These are phyloP conservation scores for Chloromyia formosa DNA, from an alignment of 2,888 invertebrate genomes.

Conservation along the genomic window DNA sequence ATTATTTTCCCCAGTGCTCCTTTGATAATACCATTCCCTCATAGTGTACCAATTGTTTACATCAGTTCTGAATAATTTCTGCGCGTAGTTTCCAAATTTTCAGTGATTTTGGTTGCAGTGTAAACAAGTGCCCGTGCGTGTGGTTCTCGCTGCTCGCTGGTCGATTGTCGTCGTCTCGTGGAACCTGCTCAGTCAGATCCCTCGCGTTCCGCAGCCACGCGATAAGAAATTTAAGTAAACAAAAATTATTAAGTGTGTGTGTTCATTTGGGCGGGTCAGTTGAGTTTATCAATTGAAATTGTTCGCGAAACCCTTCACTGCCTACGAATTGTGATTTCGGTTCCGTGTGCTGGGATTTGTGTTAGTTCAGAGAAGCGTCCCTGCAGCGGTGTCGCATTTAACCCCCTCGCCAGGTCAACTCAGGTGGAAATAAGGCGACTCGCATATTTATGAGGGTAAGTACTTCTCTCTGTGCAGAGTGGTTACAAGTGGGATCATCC, in stretches of 20 bases:
- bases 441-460: constrained; percentile 19
- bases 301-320: background rate
- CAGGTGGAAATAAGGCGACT: constrained; percentile 16
- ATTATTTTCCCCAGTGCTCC: background rate
- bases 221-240: constrained; percentile 3
- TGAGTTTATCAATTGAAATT: background rate
- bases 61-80: background rate
- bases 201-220: background rate
- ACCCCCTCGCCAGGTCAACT: background rate
- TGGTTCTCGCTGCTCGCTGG: background rate
- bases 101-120: background rate
- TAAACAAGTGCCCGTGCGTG: constrained; percentile 20
- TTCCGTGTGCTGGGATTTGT: background rate
- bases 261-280: background rate
- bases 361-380: constrained; percentile 8
- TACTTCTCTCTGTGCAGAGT: background rate
- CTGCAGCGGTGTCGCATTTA: background rate
- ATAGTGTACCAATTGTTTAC: background rate
- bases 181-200: constrained; percentile 4
- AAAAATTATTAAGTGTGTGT: background rate
- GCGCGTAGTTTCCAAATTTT: background rate
- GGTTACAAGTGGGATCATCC: background rate
- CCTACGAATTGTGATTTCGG: background rate
- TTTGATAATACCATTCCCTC: background rate
- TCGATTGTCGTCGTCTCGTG: background rate